Evolutionary conservation across 2,113 vertebrate species (phyloP), one percentile per base, ranked within the genome.

Genomic region (Colinus virginianus): DNA sequence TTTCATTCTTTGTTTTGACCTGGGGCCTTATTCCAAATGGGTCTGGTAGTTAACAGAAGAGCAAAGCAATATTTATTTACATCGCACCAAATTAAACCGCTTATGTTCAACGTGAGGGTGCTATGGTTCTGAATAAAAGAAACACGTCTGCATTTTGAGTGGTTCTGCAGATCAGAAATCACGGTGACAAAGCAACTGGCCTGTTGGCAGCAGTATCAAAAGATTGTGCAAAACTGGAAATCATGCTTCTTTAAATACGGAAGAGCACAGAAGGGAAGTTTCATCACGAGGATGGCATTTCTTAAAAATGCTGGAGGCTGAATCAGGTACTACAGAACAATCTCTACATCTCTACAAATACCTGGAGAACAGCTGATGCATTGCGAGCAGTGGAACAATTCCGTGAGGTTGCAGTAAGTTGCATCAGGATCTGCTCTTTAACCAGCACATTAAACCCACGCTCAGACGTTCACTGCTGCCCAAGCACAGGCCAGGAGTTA

Each of bases 351-450:
- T 78, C 26, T 13, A 63, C 38, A 53, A 42, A 13, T 1, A 11
- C 7, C 20, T 0, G 1, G 28, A 45, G 26, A 62, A 20, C 13
- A 62, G 55, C 4, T 8, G 6, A 62, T 28, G 1, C 40, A 67
- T 11, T 10, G 14, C 74, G 26, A 69, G 25, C 56, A 30, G 28
- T 11, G 40, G n/a, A 53, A 72, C n/a, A 58, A 1, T 3, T 32
- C 71, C 42, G 28, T 12, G 9, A 59, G 21, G 38, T 87, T 95
- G 48, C 88, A 67, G 0, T 0, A 62, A 70, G 32, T 91, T 93
- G 92, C 96, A 95, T 91, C 90, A 91, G 76, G 49, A 85, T 12
- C 25, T 85, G 76, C 68, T 61, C 82, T 93, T 94, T 56, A 94
- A 62, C 34, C 85, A 78, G 13, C 2, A 14, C 32, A 34, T 16